Base-by-base conservation (phyloP, 1,140 invertebrate species). In the Melanaphis sacchari region DNA sequence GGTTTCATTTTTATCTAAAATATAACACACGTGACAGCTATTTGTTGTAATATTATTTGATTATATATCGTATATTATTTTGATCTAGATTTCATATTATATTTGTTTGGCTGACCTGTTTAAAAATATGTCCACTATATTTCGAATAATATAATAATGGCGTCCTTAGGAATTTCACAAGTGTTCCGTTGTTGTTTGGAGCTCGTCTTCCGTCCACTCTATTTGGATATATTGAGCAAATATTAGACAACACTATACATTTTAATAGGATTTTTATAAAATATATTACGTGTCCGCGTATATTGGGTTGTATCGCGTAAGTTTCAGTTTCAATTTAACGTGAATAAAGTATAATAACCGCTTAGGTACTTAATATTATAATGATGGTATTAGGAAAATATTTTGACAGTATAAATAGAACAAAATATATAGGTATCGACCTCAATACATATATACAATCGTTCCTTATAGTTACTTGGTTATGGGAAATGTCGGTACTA, bases 81-180 rank as follows among this genome's bases (percentile, higher is more conserved):
- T 43, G 38, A n/a, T 43, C 31, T 46, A 87, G 41, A 87, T 87
- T 87, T 46, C 7, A 87, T n/a, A 31, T 4, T 66, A 66, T 43
- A 46, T n/a, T 46, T 6, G 22, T 87, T 46, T n/a, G 1, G 21
- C 31, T n/a, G 31, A 87, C 41, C 84, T 43, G 31, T n/a, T 46
- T 40, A 31, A 31, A 43, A 46, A 26, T 85, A n/a, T 46, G 18
- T 46, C 38, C 38, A 40, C 81, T 24, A 40, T 38, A 46, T 9
- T 41, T 88, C 43, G 85, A 88, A 49, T 88, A 36, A 21, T 88
- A 88, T 43, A 46, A 49, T 46, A 84, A 88, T 88, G 85, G 41
- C 15, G 18, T 88, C 43, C 85, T 88, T 88, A 88, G 43, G 43
- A 88, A 88, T 88, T 88, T 46, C 85, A 88, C 18, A n/a, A 87